These are phyloP conservation scores for Sarotherodon lohbergeri DNA, from an alignment of 2,113 vertebrate species.

Conservation along the genomic window DNA sequence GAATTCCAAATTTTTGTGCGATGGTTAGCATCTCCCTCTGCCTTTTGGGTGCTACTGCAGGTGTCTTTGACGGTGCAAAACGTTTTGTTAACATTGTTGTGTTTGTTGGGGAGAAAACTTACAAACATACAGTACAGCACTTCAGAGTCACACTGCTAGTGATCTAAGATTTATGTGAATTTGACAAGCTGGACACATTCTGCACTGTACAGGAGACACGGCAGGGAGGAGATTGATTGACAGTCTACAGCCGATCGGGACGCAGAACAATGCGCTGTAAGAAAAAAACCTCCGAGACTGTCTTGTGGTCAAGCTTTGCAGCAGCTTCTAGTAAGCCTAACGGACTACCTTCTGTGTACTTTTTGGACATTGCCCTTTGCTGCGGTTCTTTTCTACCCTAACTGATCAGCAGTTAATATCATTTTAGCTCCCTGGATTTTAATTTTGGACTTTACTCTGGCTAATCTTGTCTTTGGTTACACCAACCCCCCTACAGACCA, in stretches of 20 bases:
- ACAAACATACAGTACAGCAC: not conserved
- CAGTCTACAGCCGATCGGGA: not conserved
- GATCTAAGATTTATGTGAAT: not conserved
- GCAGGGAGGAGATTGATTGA: not conserved
- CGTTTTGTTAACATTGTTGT: no score
- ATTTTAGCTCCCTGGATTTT: not conserved
- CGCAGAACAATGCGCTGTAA: not conserved
- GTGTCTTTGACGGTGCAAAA: not conserved
- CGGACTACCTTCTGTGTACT: not conserved
- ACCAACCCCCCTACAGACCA: not conserved
- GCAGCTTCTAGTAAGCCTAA: not conserved
- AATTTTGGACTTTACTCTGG: not conserved
- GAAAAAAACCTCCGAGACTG: not conserved
- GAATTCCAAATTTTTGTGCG: not conserved
- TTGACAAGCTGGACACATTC: not conserved
- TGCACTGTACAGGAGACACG: not conserved
- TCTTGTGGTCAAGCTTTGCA: not conserved
- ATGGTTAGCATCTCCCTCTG: no score
- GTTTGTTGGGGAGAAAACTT: no score
- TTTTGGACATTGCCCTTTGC: not conserved
- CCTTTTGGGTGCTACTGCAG: not conserved
- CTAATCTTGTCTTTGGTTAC: not conserved
- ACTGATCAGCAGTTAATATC: not conserved
- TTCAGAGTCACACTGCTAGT: not conserved
- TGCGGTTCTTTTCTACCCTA: not conserved